Base-by-base conservation (phyloP, 2,888 invertebrate species). In the Drosophila maculinotata region DNA sequence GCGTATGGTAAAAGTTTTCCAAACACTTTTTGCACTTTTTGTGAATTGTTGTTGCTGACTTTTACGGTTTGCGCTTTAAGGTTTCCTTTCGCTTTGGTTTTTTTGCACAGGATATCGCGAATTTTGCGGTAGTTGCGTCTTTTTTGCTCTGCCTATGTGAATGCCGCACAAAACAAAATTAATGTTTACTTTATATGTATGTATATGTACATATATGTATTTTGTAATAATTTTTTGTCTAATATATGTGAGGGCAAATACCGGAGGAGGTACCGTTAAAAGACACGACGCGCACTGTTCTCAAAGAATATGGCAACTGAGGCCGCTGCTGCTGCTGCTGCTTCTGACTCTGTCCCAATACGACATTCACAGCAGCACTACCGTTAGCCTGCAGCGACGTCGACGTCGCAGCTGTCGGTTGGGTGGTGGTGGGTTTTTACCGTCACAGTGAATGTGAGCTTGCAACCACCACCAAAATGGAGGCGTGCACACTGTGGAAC, bases 21-120 rank as follows among this genome's bases (percentile, higher is more conserved):
- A 63, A 65, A 70, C 79, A 80, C 68, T 77, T 76, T 75, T 80
- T 80, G 47, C 80, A 83, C 84, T 83, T 83, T 83, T 83, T 83
- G 66, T 83, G 84, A 83, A 83, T 83, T 83, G 69, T 72, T 76
- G 35, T 68, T 76, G 73, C 35, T 60, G 31, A 33, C n/a, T 39
- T 33, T 28, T 39, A 33, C 25, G 56, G 76, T 44, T 53, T 65
- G 58, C 15, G 68, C 59, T 20, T 74, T 56, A 75, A 64, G 42
- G 54, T 35, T 53, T 60, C 31, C 38, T 54, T 48, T 20, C 48
- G 53, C 15, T 42, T n/a, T n/a, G n/a, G n/a, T 35, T 39, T 31
- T 14, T 36, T 33, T 15, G 42, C 35, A 44, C 44, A 68, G 57
- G 39, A 66, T 14, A 28, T 8, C 26, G 30, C 42, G 33, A 64